A percentile compares a stretch with the other conserved stretches of the same genome.
Evolutionary conservation across 2,797 vertebrate species (phyloP).

Genomic region (Poecilia velifera): DNA sequence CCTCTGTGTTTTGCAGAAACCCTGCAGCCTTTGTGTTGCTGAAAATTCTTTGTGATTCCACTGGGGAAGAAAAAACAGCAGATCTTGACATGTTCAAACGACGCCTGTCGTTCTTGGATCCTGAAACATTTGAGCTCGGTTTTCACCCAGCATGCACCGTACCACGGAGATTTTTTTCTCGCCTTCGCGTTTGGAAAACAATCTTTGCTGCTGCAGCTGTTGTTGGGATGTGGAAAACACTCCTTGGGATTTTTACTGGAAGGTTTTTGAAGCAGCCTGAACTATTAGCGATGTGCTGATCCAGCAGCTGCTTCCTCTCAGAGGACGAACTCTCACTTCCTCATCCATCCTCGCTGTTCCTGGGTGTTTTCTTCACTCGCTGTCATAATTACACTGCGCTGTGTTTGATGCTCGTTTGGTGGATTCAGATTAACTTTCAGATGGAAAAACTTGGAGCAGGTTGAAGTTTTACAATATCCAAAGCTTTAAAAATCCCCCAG

Average conservation of each 20-base stretch:
- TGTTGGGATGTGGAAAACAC: conserved; percentile 39
- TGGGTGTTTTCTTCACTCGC: conserved; percentile 48
- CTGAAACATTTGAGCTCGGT: conserved; percentile 24
- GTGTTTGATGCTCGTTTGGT: too few species aligned
- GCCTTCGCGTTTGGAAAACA: conserved; percentile 28
- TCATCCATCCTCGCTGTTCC: conserved; percentile 50
- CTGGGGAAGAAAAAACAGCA: background rate
- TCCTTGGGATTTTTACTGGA: conserved; percentile 33
- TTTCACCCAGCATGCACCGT: conserved; percentile 17
- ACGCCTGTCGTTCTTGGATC: conserved; percentile 18
- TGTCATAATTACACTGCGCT: conserved; percentile 36
- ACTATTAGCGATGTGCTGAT: conserved; percentile 69
- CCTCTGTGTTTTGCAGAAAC: conserved; percentile 6
- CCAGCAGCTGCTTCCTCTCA: conserved; percentile 60
- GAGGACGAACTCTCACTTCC: conserved; percentile 50
- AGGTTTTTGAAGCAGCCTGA: conserved; percentile 54
- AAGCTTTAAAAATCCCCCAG: too few species aligned
- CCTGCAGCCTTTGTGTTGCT: conserved; percentile 2
- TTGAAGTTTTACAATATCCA: too few species aligned
- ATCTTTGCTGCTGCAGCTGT: conserved; percentile 27
- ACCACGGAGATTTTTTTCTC: background rate
- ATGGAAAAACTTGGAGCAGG: background rate
- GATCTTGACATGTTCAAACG: conserved; percentile 24
- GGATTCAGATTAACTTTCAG: too few species aligned
- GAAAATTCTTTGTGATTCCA: conserved; percentile 26